phyloP scores from a whole-genome alignment of 2,888 invertebrate species.

The Plemyria rubiginata region DNA sequence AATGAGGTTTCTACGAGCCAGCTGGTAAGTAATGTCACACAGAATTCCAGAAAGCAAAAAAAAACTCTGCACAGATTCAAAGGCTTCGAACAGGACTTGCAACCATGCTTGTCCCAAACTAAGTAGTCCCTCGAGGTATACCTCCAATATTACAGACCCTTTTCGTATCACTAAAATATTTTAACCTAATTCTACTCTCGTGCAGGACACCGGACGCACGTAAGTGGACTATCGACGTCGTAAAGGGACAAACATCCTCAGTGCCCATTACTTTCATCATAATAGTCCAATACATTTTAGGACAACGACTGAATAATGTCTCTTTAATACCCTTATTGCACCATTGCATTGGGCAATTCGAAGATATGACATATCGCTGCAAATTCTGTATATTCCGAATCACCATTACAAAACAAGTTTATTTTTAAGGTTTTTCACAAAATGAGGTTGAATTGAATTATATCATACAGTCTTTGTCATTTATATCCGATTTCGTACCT shows the following conservation, averaged over 20 bases:
- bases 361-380: too few species aligned
- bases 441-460: too few species aligned
- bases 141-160: constrained; percentile 1
- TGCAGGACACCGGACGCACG: constrained; percentile 49
- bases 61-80: too few species aligned
- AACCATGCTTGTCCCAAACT: not conserved
- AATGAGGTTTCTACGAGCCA: not conserved
- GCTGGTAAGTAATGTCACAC: too few species aligned
- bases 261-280: constrained; percentile 48
- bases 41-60: too few species aligned
- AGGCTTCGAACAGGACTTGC: too few species aligned
- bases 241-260: constrained; percentile 44
- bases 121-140: not conserved
- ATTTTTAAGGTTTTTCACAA: too few species aligned
- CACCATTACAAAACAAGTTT: too few species aligned
- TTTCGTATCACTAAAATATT: constrained; percentile 1
- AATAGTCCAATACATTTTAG: constrained; percentile 41
- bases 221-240: constrained; percentile 50
- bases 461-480: too few species aligned
- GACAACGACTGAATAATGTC: constrained; percentile 20
- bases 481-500: too few species aligned
- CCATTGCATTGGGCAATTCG: too few species aligned
- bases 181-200: constrained; percentile 18
- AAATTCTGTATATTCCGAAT: too few species aligned
- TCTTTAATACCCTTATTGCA: constrained; percentile 18